These are phyloP conservation scores for Drosophila kambysellisi DNA, from an alignment of 2,888 invertebrate species.

Conservation along the genomic window DNA sequence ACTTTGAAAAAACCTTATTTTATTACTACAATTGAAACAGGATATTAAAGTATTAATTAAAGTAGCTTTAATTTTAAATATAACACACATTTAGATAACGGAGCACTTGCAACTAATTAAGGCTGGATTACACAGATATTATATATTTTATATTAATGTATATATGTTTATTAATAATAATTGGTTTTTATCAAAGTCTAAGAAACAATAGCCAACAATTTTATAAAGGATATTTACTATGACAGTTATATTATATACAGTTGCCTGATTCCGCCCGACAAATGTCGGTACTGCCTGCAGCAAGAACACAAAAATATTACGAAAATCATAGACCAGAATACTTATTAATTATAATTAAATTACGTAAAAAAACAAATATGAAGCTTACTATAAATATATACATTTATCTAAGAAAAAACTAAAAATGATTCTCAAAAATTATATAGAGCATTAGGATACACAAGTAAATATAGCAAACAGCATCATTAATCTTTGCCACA, in stretches of 20 bases:
- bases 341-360: not conserved
- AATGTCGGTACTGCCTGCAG: not conserved
- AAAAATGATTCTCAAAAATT: not conserved
- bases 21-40: not conserved
- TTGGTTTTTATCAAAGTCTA: not conserved
- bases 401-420: not conserved
- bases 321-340: not conserved
- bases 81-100: not conserved
- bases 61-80: not conserved
- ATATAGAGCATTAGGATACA: no score
- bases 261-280: not conserved
- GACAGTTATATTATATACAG: not conserved
- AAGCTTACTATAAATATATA: not conserved
- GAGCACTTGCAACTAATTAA: not conserved
- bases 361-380: not conserved
- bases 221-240: not conserved
- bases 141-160: no score
- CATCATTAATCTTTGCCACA: no score
- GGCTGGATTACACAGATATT: no score
- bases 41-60: not conserved
- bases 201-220: not conserved
- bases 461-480: no score
- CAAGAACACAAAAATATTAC: not conserved
- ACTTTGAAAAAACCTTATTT: conserved; percentile 12
- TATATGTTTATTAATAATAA: no score